Percentiles rank a stretch among this genome's conserved stretches.
These are phyloP conservation scores for Aporrectodea caliginosa DNA, from an alignment of 1,140 invertebrate genomes.

Conservation along the genomic window DNA sequence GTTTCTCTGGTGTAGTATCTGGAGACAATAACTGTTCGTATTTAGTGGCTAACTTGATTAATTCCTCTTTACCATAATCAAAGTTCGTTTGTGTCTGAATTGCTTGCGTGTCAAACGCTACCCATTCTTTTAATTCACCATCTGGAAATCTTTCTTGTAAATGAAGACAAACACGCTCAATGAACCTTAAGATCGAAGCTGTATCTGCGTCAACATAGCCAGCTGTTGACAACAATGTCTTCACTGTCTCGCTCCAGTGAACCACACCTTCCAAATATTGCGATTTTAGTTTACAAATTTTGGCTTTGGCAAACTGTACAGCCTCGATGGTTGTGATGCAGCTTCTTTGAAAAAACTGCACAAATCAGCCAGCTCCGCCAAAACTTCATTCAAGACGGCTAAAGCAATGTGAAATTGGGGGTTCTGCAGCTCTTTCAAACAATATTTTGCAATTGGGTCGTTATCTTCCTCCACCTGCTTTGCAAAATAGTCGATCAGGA, in stretches of 20 bases:
- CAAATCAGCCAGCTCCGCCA: neutral
- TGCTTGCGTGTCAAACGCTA: neutral
- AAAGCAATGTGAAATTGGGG: neutral
- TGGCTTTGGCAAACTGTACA: neutral
- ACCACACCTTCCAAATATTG: neutral
- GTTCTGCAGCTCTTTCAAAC: neutral
- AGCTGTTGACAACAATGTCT: neutral
- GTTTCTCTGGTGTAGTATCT: neutral
- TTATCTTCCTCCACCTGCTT: neutral
- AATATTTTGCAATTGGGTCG: constrained; percentile 3
- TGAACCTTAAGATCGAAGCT: neutral
- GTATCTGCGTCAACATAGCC: neutral
- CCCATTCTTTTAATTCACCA: neutral
- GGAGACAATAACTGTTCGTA: neutral
- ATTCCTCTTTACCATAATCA: neutral
- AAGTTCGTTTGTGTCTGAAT: neutral
- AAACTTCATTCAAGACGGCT: neutral
- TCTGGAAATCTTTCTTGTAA: neutral
- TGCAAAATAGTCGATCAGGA: neutral
- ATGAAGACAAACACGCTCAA: neutral
- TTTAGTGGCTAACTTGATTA: neutral
- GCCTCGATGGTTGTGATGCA: neutral
- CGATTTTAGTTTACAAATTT: neutral
- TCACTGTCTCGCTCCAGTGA: neutral
- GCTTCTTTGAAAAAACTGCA: constrained; percentile 8